These are phyloP conservation scores for Neodiprion virginianus DNA, from an alignment of 1,140 invertebrate species.

Conservation along the genomic window DNA sequence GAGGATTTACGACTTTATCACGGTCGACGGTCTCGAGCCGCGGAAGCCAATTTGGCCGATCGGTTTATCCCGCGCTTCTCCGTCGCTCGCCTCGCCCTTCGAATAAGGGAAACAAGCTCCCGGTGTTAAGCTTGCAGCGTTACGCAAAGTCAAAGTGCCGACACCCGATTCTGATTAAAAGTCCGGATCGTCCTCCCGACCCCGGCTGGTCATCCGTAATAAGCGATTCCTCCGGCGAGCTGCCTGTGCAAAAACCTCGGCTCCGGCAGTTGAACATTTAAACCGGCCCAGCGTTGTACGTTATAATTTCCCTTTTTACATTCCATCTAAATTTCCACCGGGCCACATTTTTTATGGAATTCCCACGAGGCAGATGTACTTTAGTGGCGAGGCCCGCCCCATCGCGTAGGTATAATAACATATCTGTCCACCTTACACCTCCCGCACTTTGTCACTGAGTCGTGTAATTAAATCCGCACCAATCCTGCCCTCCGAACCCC, in stretches of 20 bases:
- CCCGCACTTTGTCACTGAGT: no score
- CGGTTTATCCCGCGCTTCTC: slow-evolving; percentile 2
- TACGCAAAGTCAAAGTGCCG: no score
- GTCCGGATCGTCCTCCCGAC: no score
- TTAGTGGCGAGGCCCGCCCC: neutral
- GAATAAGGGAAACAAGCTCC: neutral
- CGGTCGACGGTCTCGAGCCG: neutral
- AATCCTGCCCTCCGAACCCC: neutral
- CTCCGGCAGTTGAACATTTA: neutral
- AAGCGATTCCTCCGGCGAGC: neutral
- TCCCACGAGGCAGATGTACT: slow-evolving; percentile 3
- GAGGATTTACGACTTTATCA: neutral
- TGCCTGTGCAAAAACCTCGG: neutral
- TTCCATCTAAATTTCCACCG: neutral
- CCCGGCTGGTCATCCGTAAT: no score
- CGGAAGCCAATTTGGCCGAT: neutral
- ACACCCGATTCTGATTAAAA: neutral
- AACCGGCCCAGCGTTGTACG: neutral
- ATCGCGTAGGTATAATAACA: neutral
- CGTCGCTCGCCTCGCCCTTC: neutral
- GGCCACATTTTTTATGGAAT: neutral
- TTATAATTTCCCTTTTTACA: slow-evolving; percentile 1
- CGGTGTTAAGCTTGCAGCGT: no score
- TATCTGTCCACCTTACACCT: no score
- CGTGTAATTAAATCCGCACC: neutral